A percentile compares a stretch with the other conserved stretches of the same genome.
These are phyloP conservation scores for Platycheirus rosarum DNA, from an alignment of 2,888 invertebrate species.

Conservation along the genomic window DNA sequence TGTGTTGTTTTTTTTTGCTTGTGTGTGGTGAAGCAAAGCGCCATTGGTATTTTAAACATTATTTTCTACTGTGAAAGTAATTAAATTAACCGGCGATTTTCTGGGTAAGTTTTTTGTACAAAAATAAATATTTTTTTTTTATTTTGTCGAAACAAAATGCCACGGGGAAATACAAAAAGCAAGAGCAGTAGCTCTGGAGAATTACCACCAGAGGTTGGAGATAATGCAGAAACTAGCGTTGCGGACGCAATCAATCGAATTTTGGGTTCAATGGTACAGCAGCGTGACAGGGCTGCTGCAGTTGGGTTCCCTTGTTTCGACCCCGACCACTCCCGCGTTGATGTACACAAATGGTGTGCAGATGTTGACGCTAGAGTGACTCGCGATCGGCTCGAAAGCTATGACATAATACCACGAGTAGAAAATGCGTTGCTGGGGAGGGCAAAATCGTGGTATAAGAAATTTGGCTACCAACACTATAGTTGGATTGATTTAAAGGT, in stretches of 20 bases:
- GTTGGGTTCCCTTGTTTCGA: conserved; percentile 62
- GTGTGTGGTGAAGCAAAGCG: not conserved
- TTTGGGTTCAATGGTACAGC: conserved; percentile 32
- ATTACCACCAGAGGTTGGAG: too few relatives aligned
- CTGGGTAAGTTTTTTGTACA: too few relatives aligned
- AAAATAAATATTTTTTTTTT: too few relatives aligned
- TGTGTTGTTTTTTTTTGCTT: not conserved
- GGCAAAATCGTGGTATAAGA: conserved; percentile 56
- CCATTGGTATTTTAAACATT: not conserved
- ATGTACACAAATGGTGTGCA: conserved; percentile 46
- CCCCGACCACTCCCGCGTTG: conserved; percentile 58
- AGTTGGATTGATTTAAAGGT: conserved; percentile 62
- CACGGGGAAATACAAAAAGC: too few relatives aligned
- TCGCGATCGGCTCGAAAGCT: conserved; percentile 59
- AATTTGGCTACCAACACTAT: conserved; percentile 66
- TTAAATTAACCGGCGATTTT: not conserved
- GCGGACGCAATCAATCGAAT: conserved; percentile 57
- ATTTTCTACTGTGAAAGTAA: not conserved
- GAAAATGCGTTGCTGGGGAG: conserved; percentile 47
- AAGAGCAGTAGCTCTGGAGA: too few relatives aligned
- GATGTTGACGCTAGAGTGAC: conserved; percentile 61
- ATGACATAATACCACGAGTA: conserved; percentile 55
- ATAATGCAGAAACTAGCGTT: not conserved
- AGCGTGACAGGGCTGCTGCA: conserved; percentile 32
- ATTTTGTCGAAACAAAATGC: too few relatives aligned